Percentiles rank a stretch among this genome's conserved stretches.
These are phyloP conservation scores for Tympanoctomys barrerae DNA, from an alignment of 2,797 vertebrate genomes.

Conservation along the genomic window DNA sequence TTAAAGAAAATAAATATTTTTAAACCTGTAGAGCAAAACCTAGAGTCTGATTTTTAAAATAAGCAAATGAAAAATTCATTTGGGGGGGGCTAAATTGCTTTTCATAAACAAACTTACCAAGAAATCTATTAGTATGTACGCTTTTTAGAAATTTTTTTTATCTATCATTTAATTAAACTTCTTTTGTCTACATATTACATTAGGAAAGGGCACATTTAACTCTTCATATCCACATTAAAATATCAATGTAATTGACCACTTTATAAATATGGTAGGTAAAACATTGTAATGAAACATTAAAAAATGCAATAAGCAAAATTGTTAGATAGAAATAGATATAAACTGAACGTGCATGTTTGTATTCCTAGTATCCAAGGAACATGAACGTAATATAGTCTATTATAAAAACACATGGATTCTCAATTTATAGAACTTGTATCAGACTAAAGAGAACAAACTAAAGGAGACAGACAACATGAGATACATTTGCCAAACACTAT, in stretches of 20 bases:
- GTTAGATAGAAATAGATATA: not conserved
- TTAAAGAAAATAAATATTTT: constrained; percentile 28
- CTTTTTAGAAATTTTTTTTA: constrained; percentile 9
- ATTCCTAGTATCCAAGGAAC: not conserved
- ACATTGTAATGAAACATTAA: not conserved
- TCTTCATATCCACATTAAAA: constrained; percentile 3
- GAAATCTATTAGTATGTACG: not conserved
- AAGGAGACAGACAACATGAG: not conserved
- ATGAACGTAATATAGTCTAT: not conserved
- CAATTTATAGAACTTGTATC: not conserved
- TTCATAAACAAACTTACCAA: constrained; percentile 8
- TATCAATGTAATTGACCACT: not conserved
- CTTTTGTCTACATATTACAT: not conserved
- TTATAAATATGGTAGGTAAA: not conserved
- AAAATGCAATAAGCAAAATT: not conserved
- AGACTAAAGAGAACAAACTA: not conserved
- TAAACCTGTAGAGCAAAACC: not conserved
- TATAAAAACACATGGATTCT: not conserved
- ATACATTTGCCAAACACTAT: not conserved
- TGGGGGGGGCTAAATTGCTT: not conserved
- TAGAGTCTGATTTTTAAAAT: not conserved
- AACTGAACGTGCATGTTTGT: not conserved
- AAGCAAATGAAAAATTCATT: not conserved
- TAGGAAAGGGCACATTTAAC: constrained; percentile 10
- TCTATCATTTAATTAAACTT: not conserved